Evolutionary conservation across 2,888 invertebrate genomes (phyloP).

Genomic region (Tipula helvola): DNA sequence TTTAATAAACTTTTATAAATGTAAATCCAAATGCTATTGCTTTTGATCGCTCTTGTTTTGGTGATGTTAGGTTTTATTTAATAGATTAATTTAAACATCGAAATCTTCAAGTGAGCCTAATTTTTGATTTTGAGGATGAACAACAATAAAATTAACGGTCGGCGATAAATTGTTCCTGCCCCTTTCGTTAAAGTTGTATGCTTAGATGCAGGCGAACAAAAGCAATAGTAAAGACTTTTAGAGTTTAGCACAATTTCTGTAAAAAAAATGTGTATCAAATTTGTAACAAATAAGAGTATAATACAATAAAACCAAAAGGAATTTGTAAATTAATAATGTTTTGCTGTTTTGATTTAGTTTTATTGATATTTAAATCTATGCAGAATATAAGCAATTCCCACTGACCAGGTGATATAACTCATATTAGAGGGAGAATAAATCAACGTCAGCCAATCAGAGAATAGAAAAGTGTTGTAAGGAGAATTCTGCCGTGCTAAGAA

Average conservation of each 20-base stretch:
- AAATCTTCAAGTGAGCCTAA: not conserved
- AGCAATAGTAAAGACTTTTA: not conserved
- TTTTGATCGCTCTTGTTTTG: not conserved
- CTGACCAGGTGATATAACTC: too few species aligned
- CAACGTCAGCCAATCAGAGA: too few species aligned
- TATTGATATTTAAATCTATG: too few species aligned
- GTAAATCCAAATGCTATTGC: not conserved
- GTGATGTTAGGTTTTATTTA: not conserved
- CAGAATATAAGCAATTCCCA: too few species aligned
- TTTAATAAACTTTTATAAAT: not conserved
- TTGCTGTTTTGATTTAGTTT: not conserved
- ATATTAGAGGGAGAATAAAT: too few species aligned
- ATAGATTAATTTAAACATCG: not conserved
- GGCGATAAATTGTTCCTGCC: not conserved
- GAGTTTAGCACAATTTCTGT: not conserved
- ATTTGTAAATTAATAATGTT: not conserved
- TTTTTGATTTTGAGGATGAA: not conserved
- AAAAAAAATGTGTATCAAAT: not conserved
- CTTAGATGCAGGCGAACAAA: not conserved
- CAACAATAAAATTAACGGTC: not conserved
- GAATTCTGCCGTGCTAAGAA: too few species aligned
- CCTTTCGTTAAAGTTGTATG: not conserved
- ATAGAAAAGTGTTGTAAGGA: too few species aligned
- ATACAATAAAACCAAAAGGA: not conserved
- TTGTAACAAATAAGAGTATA: not conserved